Conservation (phyloP, 2,797 vertebrate species). For the Anguilla anguilla region DNA sequence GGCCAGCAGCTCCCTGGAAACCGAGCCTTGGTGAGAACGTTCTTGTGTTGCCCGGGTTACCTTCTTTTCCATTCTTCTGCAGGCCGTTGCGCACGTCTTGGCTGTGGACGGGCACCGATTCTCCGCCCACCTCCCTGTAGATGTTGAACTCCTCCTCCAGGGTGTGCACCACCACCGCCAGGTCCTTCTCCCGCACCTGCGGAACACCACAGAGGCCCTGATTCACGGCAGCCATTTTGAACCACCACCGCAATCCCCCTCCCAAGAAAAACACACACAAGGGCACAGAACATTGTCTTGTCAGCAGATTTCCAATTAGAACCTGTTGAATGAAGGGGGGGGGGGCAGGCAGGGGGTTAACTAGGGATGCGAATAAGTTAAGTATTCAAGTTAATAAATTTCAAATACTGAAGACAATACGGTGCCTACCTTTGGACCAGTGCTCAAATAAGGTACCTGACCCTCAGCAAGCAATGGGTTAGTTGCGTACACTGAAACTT, state of each 20-base stretch:
- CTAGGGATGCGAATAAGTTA: background rate
- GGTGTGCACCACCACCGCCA: slow-evolving; percentile 86
- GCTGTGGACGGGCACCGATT: slow-evolving; percentile 74
- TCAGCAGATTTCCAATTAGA: background rate
- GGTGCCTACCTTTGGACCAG: background rate
- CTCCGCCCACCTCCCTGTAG: slow-evolving; percentile 86
- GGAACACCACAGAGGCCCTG: background rate
- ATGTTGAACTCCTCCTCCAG: slow-evolving; percentile 89
- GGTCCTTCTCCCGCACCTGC: slow-evolving; percentile 90
- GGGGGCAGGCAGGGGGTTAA: background rate
- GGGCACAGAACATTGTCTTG: background rate
- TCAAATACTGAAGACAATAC: background rate
- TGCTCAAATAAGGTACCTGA: background rate
- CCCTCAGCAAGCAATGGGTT: background rate
- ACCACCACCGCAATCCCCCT: background rate
- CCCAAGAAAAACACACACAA: background rate
- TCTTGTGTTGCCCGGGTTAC: slow-evolving; percentile 59
- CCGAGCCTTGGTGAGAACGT: too few species aligned
- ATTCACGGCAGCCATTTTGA: background rate
- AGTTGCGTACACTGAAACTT: background rate
- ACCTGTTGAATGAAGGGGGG: background rate
- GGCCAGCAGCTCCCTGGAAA: too few species aligned
- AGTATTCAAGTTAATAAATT: background rate
- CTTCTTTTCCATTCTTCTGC: slow-evolving; percentile 77
- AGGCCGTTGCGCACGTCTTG: slow-evolving; percentile 78